Conservation (phyloP, 2,113 vertebrate genomes). For the Cyprinodon brontotheroides region DNA sequence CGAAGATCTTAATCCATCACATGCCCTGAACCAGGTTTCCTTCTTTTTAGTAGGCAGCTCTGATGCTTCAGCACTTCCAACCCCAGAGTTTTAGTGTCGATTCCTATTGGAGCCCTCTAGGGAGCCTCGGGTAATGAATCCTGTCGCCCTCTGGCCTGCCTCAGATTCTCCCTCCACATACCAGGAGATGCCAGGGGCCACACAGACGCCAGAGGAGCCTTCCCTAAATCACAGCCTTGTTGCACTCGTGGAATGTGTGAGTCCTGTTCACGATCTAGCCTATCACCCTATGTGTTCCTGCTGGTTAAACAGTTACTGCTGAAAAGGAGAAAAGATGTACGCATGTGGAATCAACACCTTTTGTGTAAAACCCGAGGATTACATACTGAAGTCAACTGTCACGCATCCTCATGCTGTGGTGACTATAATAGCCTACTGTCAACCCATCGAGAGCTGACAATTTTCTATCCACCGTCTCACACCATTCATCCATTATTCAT, state of each 20-base stretch:
- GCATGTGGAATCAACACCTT: slow-evolving; percentile 52
- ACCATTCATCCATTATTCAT: slow-evolving; percentile 77
- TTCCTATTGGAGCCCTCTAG: slow-evolving; percentile 69
- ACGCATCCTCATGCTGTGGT: slow-evolving; percentile 62
- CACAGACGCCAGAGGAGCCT: slow-evolving; percentile 80
- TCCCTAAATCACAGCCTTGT: slow-evolving; percentile 81
- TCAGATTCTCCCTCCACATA: slow-evolving; percentile 80
- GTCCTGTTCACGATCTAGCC: slow-evolving; percentile 73
- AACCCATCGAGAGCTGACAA: slow-evolving; percentile 68
- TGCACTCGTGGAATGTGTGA: slow-evolving; percentile 79
- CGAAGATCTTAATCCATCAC: slow-evolving; percentile 58
- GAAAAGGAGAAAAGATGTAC: slow-evolving; percentile 51
- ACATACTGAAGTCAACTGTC: slow-evolving; percentile 65
- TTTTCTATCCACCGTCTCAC: slow-evolving; percentile 75
- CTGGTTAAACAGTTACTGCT: slow-evolving; percentile 41
- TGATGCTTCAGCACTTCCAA: slow-evolving; percentile 41
- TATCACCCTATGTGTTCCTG: slow-evolving; percentile 66
- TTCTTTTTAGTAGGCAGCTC: slow-evolving; percentile 45
- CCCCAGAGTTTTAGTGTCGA: slow-evolving; percentile 59
- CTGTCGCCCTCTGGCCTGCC: slow-evolving; percentile 74
- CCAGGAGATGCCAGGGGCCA: slow-evolving; percentile 81
- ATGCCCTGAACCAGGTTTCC: slow-evolving; percentile 32
- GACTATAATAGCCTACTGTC: slow-evolving; percentile 69
- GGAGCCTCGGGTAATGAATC: slow-evolving; percentile 78
- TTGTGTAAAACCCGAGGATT: slow-evolving; percentile 50